Base-by-base conservation (phyloP, 2,888 invertebrate genomes). In the Chrysolina americana region DNA sequence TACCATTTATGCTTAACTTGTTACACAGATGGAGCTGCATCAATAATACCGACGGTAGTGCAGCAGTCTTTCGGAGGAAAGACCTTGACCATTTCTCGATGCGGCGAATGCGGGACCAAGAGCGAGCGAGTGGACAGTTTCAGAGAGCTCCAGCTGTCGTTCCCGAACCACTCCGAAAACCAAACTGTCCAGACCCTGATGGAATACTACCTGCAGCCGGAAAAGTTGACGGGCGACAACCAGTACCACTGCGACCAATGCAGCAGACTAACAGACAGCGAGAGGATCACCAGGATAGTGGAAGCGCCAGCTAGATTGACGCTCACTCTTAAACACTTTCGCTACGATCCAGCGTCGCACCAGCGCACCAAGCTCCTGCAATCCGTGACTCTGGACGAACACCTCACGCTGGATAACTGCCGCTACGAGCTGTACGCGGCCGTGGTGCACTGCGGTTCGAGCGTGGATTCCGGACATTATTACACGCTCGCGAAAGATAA, bases 381-480 rank as follows among this genome's bases (percentile, higher is more conserved):
- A 76, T 83, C 84, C 28, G 87, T 89, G 13, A 82, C 87, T 66
- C 76, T 88, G 65, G 87, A 91, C 91, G 79, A 92, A 91, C 79
- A 89, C 89, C 80, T 92, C 91, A 86, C 91, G 91, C 83, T 91
- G 90, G 79, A 84, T 8, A 76, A 79, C 19, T 90, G 91, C 73
- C 89, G 90, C 19, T 96, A 95, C 86, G 90, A 91, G 48, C 87
- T 97, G 44, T 95, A 95, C 85, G 95, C 95, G 0, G 95, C 95
- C 0, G 94, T 97, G 0, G 93, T 97, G 0, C 97, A 97, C 87
- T 92, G 93, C 0, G 97, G 97, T 1, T 92, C 92, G 23, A 94
- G 94, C 68, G 92, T 95, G 78, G 95, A 96, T 84, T 94, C 94
- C 0, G 97, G 80, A 5, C 97, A 97, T 85, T 97, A 97, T 86